A percentile compares a stretch with the other conserved stretches of the same genome.
phyloP scores from a whole-genome alignment of 1,140 invertebrate species.

The Diuraphis noxia region DNA sequence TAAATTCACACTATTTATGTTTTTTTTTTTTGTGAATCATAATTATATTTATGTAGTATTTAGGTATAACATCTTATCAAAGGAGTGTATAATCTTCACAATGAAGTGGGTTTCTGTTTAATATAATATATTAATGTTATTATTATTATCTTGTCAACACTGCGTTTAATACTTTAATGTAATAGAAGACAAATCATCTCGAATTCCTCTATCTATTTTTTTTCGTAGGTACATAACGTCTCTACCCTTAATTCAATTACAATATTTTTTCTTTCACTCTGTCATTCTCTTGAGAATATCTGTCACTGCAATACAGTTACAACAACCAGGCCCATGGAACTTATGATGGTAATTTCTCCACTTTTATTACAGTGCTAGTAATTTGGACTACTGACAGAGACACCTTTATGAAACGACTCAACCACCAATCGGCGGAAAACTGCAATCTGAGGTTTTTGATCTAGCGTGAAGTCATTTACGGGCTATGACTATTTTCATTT shows the following conservation, averaged over 20 bases:
- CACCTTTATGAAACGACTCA: neutral
- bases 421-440: neutral
- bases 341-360: neutral
- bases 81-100: no score
- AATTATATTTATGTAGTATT: neutral
- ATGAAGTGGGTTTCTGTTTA: no score
- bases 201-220: neutral
- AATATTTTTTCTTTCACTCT: neutral
- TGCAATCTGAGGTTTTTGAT: neutral
- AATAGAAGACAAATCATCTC: neutral
- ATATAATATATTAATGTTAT: no score
- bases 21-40: neutral
- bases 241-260: neutral
- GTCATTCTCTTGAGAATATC: neutral
- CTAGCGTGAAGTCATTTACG: neutral
- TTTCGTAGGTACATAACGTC: neutral
- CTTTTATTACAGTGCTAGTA: neutral
- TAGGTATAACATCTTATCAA: neutral
- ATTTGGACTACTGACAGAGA: neutral
- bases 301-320: neutral
- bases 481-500: neutral
- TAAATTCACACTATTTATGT: neutral
- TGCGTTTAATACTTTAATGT: neutral
- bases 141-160: neutral
- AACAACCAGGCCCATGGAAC: neutral